Base-by-base conservation (phyloP, 23 tunicate species). In the Styela plicata region DNA sequence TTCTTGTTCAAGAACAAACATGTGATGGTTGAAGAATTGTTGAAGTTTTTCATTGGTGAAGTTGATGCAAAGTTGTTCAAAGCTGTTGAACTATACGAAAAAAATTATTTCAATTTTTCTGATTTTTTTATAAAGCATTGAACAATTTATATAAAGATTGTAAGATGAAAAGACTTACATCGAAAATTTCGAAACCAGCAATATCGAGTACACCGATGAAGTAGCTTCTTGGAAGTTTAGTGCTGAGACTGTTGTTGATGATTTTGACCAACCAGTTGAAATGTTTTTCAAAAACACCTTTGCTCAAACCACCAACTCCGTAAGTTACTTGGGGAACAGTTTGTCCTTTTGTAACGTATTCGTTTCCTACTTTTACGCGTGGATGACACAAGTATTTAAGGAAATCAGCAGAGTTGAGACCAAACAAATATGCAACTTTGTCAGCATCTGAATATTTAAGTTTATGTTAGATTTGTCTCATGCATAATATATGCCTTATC, bases 151-250 rank as follows among this genome's bases (percentile, higher is more conserved):
- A n/a, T n/a, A n/a, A n/a, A n/a, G n/a, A n/a, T n/a, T n/a, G n/a
- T n/a, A n/a, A n/a, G n/a, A n/a, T n/a, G n/a, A n/a, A n/a, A n/a
- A n/a, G 3, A 83, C 89, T 93, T 73, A 93, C 98, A 65, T 96
- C 99, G 53, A 96, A 96, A 76, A 96, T 96, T 82, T 96, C 99
- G 66, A 96, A 96, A n/a, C 99, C 99, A 86, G 99, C 99, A 91
- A 96, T 96, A 87, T 96, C 99, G 32, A 96, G 87, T 24, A 96
- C 97, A 85, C 99, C 99, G 64, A 96, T 89, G 80, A 96, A 96
- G 83, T 89, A 96, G 67, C 90, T 96, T 91, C 99, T 82, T 17
- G 99, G 97, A 33, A 96, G 78, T 52, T 88, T 96, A 64, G 99
- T 87, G 83, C 91, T 83, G 32, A 96, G 79, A 33, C 97, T 92